Base-by-base conservation (phyloP, 2,888 invertebrate genomes). In the Pristionchus maxplancki region DNA sequence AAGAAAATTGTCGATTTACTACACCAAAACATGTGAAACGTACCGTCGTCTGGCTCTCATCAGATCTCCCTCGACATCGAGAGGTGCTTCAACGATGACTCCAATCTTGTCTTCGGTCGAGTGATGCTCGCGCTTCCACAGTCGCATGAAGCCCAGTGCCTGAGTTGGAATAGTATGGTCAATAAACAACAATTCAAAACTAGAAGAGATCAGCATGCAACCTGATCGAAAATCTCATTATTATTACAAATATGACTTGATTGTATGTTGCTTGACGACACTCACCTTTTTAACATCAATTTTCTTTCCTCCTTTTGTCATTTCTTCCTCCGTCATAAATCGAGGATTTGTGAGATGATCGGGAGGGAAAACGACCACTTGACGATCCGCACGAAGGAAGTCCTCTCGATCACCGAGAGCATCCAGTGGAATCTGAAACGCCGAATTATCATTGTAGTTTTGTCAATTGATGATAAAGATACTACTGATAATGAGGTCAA, bases 51-150 rank as follows among this genome's bases (percentile, higher is more conserved):
- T 78, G 6, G 78, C 78, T 53, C 34, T 53, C 24, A 53, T 6
- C 28, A 53, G 82, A 83, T 83, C 82, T 31, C 37, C 34, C 34
- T 83, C 53, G 24, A 83, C 8, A 44, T 83, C 82, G 53, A 83
- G 17, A 1, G 50, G 82, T 24, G 50, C 82, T 13, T 53, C 82
- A 24, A 78, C 44, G 24, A 78, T 48, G 28, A 78, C 17, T 48
- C 78, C 74, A 20, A 40, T 37, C 37, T 17, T 40, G 11, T 40
- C 78, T n/a, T 78, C 44, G 13, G 28, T 78, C 78, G 78, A 78
- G 15, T 20, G 28, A 28, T 78, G 44, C 44, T 17, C 78, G 11
- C 44, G 40, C 44, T 78, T 78, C 78, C 78, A 78, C 78, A 78
- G 28, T 28, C 48, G 4, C 78, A 78, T 28, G 78, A 28, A 78